Base-by-base conservation (phyloP, 2,888 invertebrate species). In the Biston stratarius region DNA sequence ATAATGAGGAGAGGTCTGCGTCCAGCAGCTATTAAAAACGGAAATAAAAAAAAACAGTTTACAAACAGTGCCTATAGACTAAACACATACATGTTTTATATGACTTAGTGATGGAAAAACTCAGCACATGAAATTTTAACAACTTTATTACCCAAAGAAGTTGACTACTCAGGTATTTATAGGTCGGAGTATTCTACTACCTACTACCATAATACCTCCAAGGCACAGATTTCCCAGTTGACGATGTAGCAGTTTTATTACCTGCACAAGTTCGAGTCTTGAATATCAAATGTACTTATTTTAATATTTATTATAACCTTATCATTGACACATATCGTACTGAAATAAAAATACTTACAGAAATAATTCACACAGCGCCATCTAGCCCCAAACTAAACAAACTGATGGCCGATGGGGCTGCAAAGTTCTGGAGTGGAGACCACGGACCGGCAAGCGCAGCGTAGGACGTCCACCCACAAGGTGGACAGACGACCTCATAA, bases 161-260 rank as follows among this genome's bases (percentile, higher is more conserved):
- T 40, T 9, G 14, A 15, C 55, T 55, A 55, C 48, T 58, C 38
- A 48, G 58, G 38, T 48, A 58, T 58, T 58, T 38, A 58, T 58
- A 11, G 58, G 58, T 47, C 15, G 15, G 45, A 15, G 12, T 36
- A 10, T 58, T 47, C n/a, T 15, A 36, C 38, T 47, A n/a, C n/a
- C n/a, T n/a, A n/a, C n/a, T n/a, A n/a, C n/a, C n/a, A n/a, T n/a
- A n/a, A n/a, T n/a, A n/a, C 24, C 15, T 34, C 36, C 34, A 15
- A 58, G 48, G 58, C 38, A 36, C 47, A 55, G 55, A 55, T 55
- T 55, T 55, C 55, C 42, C 55, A n/a, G 55, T 42, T 55, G 55
- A 55, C 15, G 6, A 53, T 15, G 55, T 44, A 42, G 42, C 55
- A 55, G 33, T 55, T 55, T 55, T 55, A 55, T 55, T 55, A 33